A percentile compares a stretch with the other conserved stretches of the same genome.
These are phyloP conservation scores for Lamellibrachia satsuma DNA, from an alignment of 2,888 invertebrate genomes.

Conservation along the genomic window DNA sequence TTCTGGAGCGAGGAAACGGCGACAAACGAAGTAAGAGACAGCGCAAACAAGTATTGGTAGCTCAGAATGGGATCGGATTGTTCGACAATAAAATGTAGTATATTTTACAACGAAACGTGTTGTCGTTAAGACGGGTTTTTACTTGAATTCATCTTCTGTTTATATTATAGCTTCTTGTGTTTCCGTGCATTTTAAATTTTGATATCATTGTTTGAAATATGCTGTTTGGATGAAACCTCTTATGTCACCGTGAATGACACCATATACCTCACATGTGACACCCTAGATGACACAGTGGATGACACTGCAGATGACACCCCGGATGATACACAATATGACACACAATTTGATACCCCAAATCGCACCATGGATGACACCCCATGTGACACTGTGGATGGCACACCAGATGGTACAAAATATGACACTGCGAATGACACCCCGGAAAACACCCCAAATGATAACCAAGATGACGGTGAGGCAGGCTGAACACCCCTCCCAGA, in stretches of 20 bases:
- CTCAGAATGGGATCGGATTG: background rate
- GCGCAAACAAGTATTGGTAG: background rate
- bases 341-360: too few species aligned
- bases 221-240: background rate
- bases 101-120: background rate
- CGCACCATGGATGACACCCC: too few species aligned
- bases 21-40: background rate
- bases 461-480: too few species aligned
- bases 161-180: background rate
- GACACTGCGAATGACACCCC: too few species aligned
- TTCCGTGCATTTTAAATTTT: background rate
- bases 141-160: background rate
- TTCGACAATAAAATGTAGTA: background rate
- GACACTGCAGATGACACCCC: background rate
- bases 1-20: constrained; percentile 14
- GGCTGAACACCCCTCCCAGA: too few species aligned
- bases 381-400: too few species aligned
- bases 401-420: too few species aligned
- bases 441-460: too few species aligned
- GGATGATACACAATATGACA: too few species aligned
- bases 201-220: background rate
- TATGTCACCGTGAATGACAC: background rate
- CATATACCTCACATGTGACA: too few species aligned
- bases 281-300: background rate
- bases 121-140: too few species aligned